A percentile compares a stretch with the other conserved stretches of the same genome.
Conservation (phyloP, 2,113 vertebrate species). For the Eulemur macaco region DNA sequence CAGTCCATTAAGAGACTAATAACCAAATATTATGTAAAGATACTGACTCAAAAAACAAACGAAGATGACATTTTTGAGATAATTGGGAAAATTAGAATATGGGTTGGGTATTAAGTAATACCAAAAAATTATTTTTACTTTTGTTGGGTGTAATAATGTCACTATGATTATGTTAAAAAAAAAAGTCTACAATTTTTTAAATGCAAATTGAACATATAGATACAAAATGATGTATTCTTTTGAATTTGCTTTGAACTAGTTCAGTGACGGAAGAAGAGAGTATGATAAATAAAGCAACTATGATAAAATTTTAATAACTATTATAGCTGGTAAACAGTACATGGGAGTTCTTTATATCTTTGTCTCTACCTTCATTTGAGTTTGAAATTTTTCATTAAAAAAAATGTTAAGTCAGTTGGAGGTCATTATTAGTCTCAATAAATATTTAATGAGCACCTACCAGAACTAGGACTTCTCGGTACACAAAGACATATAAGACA, state of each 20-base stretch:
- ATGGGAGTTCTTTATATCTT: not conserved
- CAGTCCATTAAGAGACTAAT: not conserved
- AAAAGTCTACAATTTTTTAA: not conserved
- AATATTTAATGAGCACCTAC: conserved; percentile 1
- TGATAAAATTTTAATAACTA: not conserved
- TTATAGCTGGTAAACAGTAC: not conserved
- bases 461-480: not conserved
- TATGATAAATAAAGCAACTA: conserved; percentile 13
- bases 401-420: not conserved
- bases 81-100: not conserved
- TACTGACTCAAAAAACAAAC: not conserved
- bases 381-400: conserved; percentile 30
- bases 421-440: not conserved
- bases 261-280: not conserved
- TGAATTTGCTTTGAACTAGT: conserved; percentile 14
- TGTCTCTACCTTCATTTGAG: not conserved
- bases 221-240: not conserved
- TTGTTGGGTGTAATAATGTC: not conserved
- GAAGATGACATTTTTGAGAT: not conserved
- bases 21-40: not conserved
- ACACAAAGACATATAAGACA: not conserved
- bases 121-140: not conserved
- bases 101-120: not conserved
- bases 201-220: not conserved
- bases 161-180: not conserved